Conservation (phyloP, 2,113 vertebrate species). For the Dicaeum eximium region DNA sequence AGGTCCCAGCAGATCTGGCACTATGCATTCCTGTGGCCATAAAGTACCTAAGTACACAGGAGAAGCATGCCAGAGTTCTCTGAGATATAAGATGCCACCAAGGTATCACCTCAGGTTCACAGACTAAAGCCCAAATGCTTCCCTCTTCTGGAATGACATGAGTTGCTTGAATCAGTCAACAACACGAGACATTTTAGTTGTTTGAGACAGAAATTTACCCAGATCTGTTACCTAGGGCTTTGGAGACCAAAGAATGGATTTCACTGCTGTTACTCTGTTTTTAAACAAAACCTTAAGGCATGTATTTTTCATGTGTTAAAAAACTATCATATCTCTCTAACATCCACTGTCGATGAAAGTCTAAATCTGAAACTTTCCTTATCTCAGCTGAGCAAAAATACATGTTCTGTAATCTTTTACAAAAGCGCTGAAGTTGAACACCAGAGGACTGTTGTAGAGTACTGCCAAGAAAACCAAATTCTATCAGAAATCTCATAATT, state of each 20-base stretch:
- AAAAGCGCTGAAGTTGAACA: background rate
- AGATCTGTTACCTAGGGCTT: background rate
- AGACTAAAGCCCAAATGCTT: background rate
- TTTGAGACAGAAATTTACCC: background rate
- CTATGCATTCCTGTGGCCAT: background rate
- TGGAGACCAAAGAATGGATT: background rate
- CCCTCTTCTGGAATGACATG: background rate
- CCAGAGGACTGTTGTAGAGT: background rate
- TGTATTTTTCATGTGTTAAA: background rate
- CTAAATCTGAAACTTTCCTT: background rate
- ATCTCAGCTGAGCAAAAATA: background rate
- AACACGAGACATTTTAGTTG: background rate
- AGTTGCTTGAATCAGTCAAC: background rate
- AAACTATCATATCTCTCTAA: background rate
- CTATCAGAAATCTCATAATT: background rate
- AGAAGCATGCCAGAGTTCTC: background rate
- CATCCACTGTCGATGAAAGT: background rate
- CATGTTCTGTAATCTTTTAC: background rate
- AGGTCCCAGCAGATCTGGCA: background rate
- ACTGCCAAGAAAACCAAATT: background rate
- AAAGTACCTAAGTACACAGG: background rate
- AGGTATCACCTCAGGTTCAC: background rate
- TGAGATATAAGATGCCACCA: background rate
- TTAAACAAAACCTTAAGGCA: background rate
- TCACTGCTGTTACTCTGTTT: background rate